phyloP scores from a whole-genome alignment of 1,140 invertebrate genomes.

The Pseudomyrmex gracilis region DNA sequence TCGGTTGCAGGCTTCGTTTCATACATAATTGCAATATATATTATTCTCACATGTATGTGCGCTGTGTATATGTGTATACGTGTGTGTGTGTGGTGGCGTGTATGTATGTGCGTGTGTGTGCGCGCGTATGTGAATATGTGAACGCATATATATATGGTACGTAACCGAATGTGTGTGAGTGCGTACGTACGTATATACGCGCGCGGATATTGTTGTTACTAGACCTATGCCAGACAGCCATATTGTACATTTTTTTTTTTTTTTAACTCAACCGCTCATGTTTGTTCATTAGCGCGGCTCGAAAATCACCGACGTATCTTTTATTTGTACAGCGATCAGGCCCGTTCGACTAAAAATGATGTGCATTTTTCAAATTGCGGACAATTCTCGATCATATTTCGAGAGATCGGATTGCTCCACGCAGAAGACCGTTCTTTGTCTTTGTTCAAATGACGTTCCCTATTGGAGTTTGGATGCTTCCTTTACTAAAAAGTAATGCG shows the following conservation, averaged over 20 bases:
- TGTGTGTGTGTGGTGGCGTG: not conserved
- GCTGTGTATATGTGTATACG: conserved; percentile 3
- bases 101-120: not conserved
- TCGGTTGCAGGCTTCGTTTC: not conserved
- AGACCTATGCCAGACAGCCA: conserved; percentile 70
- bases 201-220: conserved; percentile 61
- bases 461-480: conserved; percentile 7
- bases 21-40: conserved; percentile 11
- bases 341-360: not conserved
- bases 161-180: not conserved
- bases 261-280: conserved; percentile 53
- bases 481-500: not conserved
- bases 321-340: conserved; percentile 5
- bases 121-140: not conserved
- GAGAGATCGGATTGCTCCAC: not conserved
- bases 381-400: not conserved
- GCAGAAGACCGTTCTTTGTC: conserved; percentile 35
- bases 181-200: not conserved
- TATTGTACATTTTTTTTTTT: conserved; percentile 70
- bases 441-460: conserved; percentile 37
- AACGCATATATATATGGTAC: not conserved
- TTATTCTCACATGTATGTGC: not conserved
- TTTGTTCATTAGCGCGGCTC: conserved; percentile 57
- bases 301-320: not conserved
- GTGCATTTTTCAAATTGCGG: no score